Evolutionary conservation across 2,888 invertebrate genomes (phyloP).

Genomic region (Hypolimnas misippus): DNA sequence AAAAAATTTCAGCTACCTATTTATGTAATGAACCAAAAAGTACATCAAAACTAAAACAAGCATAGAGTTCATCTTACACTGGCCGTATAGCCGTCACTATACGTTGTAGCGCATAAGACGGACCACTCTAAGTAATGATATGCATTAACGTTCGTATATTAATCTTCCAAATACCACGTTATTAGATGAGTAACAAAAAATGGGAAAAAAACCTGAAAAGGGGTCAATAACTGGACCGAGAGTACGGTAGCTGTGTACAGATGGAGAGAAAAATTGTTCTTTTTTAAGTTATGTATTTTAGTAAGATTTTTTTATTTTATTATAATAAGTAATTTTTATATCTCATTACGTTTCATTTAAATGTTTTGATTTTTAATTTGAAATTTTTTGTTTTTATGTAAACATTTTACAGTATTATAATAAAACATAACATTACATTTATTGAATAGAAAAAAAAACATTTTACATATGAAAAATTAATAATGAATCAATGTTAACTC

Average conservation of each 20-base stretch:
- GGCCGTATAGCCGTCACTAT: constrained; percentile 26
- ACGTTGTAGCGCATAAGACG: constrained; percentile 46
- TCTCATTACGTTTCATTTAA: too few species aligned
- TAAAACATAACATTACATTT: too few species aligned
- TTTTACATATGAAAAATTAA: too few species aligned
- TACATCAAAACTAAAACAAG: constrained; percentile 11
- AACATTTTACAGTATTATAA: too few species aligned
- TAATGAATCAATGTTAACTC: too few species aligned
- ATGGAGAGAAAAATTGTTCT: constrained; percentile 10
- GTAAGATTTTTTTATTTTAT: too few species aligned
- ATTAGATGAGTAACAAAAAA: constrained; percentile 65
- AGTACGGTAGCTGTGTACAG: constrained; percentile 59
- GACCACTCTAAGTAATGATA: constrained; percentile 78
- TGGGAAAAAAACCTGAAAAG: constrained; percentile 57
- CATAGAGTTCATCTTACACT: constrained; percentile 34
- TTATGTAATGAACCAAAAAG: constrained; percentile 11
- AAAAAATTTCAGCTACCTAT: neutral
- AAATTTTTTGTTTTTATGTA: too few species aligned
- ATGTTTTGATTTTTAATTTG: too few species aligned
- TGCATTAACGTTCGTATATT: constrained; percentile 74
- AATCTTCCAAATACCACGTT: constrained; percentile 72
- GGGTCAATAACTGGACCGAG: constrained; percentile 78
- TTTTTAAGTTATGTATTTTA: too few species aligned
- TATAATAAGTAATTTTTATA: too few species aligned
- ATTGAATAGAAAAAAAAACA: too few species aligned